Evolutionary conservation across 2,113 vertebrate genomes (phyloP), one percentile per base, ranked within the genome.

Genomic region (Mormyrus lacerda): DNA sequence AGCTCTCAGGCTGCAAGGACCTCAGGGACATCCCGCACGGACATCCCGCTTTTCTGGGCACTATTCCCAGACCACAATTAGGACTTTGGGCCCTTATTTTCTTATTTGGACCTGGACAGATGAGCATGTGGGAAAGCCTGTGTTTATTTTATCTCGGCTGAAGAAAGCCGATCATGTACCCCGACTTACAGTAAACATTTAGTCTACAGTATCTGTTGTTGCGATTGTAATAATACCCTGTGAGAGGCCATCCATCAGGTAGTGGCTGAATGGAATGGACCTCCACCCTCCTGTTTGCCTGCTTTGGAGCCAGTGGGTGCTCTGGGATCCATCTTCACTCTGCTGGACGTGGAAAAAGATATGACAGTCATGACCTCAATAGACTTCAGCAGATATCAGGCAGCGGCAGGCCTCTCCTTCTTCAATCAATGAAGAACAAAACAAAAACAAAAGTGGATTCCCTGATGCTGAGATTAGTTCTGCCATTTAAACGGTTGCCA

Each of bases 371-470:
- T 42, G 73, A 79, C 27, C 50, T 19, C 19, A 9, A 35, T 3
- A 51, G n/a, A 35, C 31, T 27, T 48, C 45, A 45, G 7, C 3
- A 85, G 42, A n/a, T 85, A 48, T 39, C 82, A 11, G 51, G 45
- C 85, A 86, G 27, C 4, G 21, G 48, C 45, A 51, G 85, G 15
- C 5, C 48, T 39, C 1, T 87, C 3, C 21, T n/a, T 24, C 51
- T 65, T 24, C 48, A 61, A 44, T 2, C 51, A 44, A 11, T 15
- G 3, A n/a, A 87, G 44, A 87, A 87, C 44, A 21, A 87, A 55
- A 61, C 31, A 61, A 21, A 87, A 87, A 88, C 27, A 47, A 10
- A 69, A 89, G 42, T 35, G 45, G 31, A 85, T 85, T 89, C 39
- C 15, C 69, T 58, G 50, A 47, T n/a, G 35, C 24, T 61, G 50